Evolutionary conservation across 2,113 vertebrate species (phyloP).

Genomic region (Charina bottae): DNA sequence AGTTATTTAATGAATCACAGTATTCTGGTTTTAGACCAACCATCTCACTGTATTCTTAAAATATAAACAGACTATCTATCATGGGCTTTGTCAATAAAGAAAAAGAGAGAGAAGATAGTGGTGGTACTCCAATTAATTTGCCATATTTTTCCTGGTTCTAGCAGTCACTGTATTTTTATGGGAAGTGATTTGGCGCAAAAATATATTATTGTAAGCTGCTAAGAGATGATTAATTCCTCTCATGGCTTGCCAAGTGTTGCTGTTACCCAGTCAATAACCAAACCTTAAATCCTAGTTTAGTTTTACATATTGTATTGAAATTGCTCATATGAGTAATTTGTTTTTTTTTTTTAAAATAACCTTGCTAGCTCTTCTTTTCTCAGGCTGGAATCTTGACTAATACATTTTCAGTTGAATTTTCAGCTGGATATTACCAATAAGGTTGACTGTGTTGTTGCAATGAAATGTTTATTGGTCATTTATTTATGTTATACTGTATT

Average conservation of each 20-base stretch:
- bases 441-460: slow-evolving; percentile 16
- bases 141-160: slow-evolving; percentile 28
- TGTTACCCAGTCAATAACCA: slow-evolving; percentile 40
- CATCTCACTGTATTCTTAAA: slow-evolving; percentile 21
- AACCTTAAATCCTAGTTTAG: slow-evolving; percentile 42
- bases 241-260: slow-evolving; percentile 39
- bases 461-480: not conserved
- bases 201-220: slow-evolving; percentile 42
- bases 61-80: slow-evolving; percentile 29
- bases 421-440: slow-evolving; percentile 11
- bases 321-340: slow-evolving; percentile 32
- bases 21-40: not conserved
- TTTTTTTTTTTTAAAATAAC: not conserved
- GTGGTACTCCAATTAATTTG: slow-evolving; percentile 28
- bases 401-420: slow-evolving; percentile 30
- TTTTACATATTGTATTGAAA: slow-evolving; percentile 36
- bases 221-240: slow-evolving; percentile 53
- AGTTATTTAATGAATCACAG: not conserved
- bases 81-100: slow-evolving; percentile 21
- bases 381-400: not conserved
- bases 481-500: slow-evolving; percentile 26
- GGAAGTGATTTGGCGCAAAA: slow-evolving; percentile 51
- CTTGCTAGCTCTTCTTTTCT: slow-evolving; percentile 3
- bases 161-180: slow-evolving; percentile 35
- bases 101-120: not conserved